These are phyloP conservation scores for Tokudaia tokunoshimensis DNA, from an alignment of 2,797 vertebrate species.

Conservation along the genomic window DNA sequence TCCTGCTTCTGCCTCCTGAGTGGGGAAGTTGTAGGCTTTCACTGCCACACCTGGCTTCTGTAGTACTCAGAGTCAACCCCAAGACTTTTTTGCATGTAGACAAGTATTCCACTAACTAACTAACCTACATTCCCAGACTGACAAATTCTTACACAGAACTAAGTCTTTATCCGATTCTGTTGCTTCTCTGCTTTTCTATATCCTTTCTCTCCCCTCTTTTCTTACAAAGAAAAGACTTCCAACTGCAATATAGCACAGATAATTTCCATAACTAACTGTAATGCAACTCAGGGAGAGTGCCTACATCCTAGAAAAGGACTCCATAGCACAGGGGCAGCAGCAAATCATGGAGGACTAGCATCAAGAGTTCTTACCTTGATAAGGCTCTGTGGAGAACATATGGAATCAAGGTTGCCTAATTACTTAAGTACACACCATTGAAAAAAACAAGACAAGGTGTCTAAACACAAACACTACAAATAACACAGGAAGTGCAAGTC, in stretches of 20 bases:
- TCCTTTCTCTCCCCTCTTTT: not conserved
- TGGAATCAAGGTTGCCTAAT: not conserved
- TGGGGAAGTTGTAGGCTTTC: not conserved
- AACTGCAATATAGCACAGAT: not conserved
- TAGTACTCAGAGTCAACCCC: not conserved
- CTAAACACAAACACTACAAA: not conserved
- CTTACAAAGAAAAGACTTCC: not conserved
- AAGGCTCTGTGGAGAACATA: not conserved
- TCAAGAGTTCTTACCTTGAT: not conserved
- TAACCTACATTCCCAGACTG: not conserved
- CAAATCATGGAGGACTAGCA: not conserved
- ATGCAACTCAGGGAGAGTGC: not conserved
- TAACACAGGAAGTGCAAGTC: not conserved
- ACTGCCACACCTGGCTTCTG: not conserved
- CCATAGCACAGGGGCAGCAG: not conserved
- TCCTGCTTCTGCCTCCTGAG: not conserved
- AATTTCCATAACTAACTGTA: conserved; percentile 16
- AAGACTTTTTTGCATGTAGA: not conserved
- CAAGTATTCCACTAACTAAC: not conserved
- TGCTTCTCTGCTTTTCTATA: conserved; percentile 5
- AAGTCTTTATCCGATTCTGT: not conserved
- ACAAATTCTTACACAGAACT: not conserved
- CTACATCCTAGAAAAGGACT: not conserved
- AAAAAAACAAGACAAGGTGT: not conserved
- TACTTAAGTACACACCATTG: not conserved